These are phyloP conservation scores for Drosophila burlai DNA, from an alignment of 1,140 invertebrate species.

Conservation along the genomic window DNA sequence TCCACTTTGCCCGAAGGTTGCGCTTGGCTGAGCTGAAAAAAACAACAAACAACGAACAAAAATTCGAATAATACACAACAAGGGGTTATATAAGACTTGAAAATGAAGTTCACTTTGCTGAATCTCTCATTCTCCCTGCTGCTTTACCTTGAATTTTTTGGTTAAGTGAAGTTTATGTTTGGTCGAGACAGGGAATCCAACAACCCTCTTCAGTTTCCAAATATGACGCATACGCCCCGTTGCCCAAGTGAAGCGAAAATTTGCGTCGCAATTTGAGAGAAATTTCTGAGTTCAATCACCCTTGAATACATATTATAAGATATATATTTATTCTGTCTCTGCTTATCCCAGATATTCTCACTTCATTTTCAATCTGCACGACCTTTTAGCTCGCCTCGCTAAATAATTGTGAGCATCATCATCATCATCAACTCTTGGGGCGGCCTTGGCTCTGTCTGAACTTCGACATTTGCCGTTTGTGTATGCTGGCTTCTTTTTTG, in stretches of 20 bases:
- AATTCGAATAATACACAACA: conserved; percentile 2
- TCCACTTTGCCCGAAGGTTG: conserved; percentile 63
- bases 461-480: conserved; percentile 39
- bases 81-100: conserved; percentile 53
- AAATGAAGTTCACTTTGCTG: conserved; percentile 30
- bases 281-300: conserved; percentile 43
- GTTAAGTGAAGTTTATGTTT: conserved; percentile 3
- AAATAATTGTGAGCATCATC: conserved; percentile 26
- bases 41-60: conserved; percentile 1
- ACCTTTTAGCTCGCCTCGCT: conserved; percentile 12
- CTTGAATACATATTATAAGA: conserved; percentile 2
- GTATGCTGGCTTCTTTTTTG: conserved; percentile 10
- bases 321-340: no score
- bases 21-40: conserved; percentile 43
- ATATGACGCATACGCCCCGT: conserved; percentile 65
- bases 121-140: conserved; percentile 25
- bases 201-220: conserved; percentile 1
- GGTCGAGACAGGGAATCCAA: background rate
- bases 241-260: conserved; percentile 14
- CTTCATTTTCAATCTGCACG: conserved; percentile 15
- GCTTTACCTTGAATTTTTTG: conserved; percentile 31
- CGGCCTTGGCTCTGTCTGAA: conserved; percentile 36
- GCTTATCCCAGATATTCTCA: background rate
- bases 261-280: conserved; percentile 55
- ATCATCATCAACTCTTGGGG: conserved; percentile 3